Percentiles rank a stretch among this genome's conserved stretches.
Conservation (phyloP, 1,140 invertebrate species). For the Hermetia illucens region DNA sequence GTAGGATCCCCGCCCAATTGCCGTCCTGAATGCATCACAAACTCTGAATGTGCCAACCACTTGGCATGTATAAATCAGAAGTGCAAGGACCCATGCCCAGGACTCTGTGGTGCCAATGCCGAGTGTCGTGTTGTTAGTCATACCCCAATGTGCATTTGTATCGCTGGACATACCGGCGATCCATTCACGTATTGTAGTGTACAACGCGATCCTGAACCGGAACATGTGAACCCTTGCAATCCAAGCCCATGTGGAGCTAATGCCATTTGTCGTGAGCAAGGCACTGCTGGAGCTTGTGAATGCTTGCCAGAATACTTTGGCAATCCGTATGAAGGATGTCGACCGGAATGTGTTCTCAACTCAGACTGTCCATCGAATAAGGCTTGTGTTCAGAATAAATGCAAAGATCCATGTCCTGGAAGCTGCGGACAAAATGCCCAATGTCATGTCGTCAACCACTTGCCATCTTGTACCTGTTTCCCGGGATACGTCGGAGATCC, state of each 20-base stretch:
- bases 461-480: constrained; percentile 54
- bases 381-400: constrained; percentile 42
- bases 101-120: constrained; percentile 56
- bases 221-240: constrained; percentile 32
- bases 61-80: constrained; percentile 46
- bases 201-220: constrained; percentile 27
- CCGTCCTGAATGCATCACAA: constrained; percentile 48
- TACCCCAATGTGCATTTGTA: constrained; percentile 54
- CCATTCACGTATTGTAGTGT: constrained; percentile 42
- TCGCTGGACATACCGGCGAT: constrained; percentile 49
- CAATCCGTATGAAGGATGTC: constrained; percentile 39
- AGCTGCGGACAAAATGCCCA: constrained; percentile 47
- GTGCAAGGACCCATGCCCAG: constrained; percentile 58
- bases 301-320: constrained; percentile 38
- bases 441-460: constrained; percentile 58
- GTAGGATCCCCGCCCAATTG: constrained; percentile 52
- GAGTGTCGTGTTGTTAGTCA: constrained; percentile 61
- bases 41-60: constrained; percentile 44
- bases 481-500: constrained; percentile 52
- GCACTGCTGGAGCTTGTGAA: constrained; percentile 31
- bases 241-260: constrained; percentile 43
- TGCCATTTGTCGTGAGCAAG: constrained; percentile 34
- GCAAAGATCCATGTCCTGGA: constrained; percentile 41
- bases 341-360: constrained; percentile 43
- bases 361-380: constrained; percentile 38